Percentiles rank a stretch among this genome's conserved stretches.
Conservation (phyloP, 1,140 invertebrate genomes). For the Dendrolimus kikuchii region DNA sequence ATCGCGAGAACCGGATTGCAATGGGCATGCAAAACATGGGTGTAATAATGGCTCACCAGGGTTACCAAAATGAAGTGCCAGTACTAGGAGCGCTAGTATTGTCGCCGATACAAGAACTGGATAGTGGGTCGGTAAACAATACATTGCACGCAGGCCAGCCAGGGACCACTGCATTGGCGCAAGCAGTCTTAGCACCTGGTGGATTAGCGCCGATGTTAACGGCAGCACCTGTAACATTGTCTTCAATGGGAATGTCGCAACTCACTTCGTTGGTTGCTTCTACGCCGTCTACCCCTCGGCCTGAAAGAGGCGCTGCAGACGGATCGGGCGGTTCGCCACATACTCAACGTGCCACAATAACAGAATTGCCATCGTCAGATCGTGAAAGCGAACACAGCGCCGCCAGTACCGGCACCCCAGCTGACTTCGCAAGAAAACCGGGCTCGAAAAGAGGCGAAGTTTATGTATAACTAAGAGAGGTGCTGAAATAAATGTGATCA, state of each 20-base stretch:
- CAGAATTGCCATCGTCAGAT: constrained; percentile 44
- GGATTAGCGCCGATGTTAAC: constrained; percentile 75
- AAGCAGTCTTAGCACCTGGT: constrained; percentile 78
- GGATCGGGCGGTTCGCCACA: constrained; percentile 29
- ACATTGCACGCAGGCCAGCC: constrained; percentile 79
- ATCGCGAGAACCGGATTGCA: constrained; percentile 77
- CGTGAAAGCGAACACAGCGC: constrained; percentile 49
- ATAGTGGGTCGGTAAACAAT: constrained; percentile 79
- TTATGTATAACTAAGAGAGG: constrained; percentile 55
- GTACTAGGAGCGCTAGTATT: constrained; percentile 82
- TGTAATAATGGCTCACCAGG: constrained; percentile 77
- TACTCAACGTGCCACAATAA: constrained; percentile 39
- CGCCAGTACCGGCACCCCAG: constrained; percentile 35
- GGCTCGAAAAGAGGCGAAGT: constrained; percentile 72
- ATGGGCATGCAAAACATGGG: constrained; percentile 73
- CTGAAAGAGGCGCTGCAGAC: constrained; percentile 32
- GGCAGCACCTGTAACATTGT: constrained; percentile 67
- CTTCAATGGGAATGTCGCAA: constrained; percentile 61
- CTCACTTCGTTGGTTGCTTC: constrained; percentile 56
- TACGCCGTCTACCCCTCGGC: constrained; percentile 50
- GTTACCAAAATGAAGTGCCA: constrained; percentile 77
- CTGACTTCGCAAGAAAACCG: constrained; percentile 42
- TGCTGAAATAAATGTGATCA: constrained; percentile 6
- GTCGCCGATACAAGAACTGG: constrained; percentile 84
- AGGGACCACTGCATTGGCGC: constrained; percentile 79